phyloP scores from a whole-genome alignment of 2,113 vertebrate species.

The Dicaeum eximium region DNA sequence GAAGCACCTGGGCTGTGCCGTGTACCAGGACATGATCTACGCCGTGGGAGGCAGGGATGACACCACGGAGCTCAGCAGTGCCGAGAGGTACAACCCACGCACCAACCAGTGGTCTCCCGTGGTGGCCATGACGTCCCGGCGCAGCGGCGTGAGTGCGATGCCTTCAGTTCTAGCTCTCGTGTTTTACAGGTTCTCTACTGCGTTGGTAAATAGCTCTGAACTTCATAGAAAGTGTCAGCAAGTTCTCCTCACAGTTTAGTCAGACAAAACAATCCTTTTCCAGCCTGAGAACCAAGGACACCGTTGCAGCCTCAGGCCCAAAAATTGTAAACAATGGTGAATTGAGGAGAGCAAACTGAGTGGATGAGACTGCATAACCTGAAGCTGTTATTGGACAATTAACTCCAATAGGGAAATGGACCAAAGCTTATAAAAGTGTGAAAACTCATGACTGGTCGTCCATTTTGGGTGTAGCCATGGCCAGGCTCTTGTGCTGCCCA shows the following conservation, averaged over 20 bases:
- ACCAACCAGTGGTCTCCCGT: conserved; percentile 99
- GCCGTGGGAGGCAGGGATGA: conserved; percentile 96
- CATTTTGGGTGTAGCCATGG: background rate
- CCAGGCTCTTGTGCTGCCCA: background rate
- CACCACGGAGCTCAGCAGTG: conserved; percentile 96
- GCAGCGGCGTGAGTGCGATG: conserved; percentile 83
- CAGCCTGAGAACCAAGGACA: background rate
- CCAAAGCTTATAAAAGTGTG: background rate
- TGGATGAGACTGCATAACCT: background rate
- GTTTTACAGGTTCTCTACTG: background rate
- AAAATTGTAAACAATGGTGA: fast-evolving
- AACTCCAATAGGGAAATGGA: background rate
- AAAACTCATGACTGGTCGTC: background rate
- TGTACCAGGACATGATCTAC: conserved; percentile 99
- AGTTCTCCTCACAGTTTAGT: background rate
- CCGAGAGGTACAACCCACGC: conserved; percentile 94
- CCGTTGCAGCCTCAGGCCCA: background rate
- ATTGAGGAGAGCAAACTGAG: background rate
- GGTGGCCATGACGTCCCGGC: conserved; percentile 96
- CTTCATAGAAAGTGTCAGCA: background rate
- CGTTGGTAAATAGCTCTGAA: fast-evolving
- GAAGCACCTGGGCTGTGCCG: conserved; percentile 96
- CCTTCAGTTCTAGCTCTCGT: background rate
- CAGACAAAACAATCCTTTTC: background rate
- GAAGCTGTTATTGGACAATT: background rate